Percentiles rank a stretch among this genome's conserved stretches.
phyloP scores from a whole-genome alignment of 2,888 invertebrate genomes.

The Polietes domitor region DNA sequence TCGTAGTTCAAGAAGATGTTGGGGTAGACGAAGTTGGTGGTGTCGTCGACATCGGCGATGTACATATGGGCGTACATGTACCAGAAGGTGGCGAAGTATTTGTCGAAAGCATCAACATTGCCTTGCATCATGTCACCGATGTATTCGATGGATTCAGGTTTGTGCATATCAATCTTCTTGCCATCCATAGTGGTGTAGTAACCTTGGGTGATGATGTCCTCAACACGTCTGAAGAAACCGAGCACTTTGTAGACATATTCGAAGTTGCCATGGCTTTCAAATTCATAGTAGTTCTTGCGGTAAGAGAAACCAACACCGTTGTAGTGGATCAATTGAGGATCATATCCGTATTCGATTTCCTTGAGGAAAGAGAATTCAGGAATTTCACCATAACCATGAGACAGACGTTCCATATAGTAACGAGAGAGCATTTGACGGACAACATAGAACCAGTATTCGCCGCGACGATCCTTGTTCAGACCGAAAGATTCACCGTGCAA shows the following conservation, averaged over 20 bases:
- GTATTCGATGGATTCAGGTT: conserved; percentile 81
- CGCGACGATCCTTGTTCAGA: conserved; percentile 82
- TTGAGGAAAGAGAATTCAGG: conserved; percentile 82
- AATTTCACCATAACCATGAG: conserved; percentile 85
- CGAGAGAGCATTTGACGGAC: conserved; percentile 86
- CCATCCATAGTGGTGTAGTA: conserved; percentile 74
- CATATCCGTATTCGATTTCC: conserved; percentile 83
- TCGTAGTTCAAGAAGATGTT: conserved; percentile 85
- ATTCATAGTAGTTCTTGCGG: conserved; percentile 82
- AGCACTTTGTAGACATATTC: conserved; percentile 66
- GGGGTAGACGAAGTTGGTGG: conserved; percentile 77
- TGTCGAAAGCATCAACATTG: conserved; percentile 78
- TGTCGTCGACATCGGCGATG: conserved; percentile 67
- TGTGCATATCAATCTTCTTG: conserved; percentile 70
- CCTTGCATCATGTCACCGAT: conserved; percentile 83
- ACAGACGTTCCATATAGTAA: conserved; percentile 88
- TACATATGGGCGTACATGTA: conserved; percentile 66
- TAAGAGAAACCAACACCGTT: conserved; percentile 85
- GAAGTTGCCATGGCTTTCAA: conserved; percentile 79
- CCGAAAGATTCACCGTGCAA: conserved; percentile 82
- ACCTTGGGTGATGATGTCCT: conserved; percentile 81
- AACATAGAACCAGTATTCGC: conserved; percentile 84
- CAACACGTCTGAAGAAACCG: conserved; percentile 79
- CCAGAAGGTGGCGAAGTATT: conserved; percentile 70
- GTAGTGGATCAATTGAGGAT: conserved; percentile 83